phyloP scores from a whole-genome alignment of 2,797 vertebrate genomes.

The Cuculus canorus region DNA sequence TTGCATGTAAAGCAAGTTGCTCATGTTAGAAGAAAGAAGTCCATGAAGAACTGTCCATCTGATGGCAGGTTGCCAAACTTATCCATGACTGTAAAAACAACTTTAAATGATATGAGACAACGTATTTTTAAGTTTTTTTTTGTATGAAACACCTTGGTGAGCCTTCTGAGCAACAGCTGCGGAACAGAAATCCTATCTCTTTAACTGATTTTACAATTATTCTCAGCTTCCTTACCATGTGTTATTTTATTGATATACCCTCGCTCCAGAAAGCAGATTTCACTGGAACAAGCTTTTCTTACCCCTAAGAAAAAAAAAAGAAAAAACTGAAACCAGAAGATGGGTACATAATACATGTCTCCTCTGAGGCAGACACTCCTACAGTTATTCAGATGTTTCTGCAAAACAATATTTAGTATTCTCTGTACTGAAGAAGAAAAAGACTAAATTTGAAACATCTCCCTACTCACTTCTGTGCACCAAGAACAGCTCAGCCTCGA shows the following conservation, averaged over 20 bases:
- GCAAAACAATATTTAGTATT: constrained; percentile 60
- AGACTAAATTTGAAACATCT: constrained; percentile 23
- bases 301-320: constrained; percentile 6
- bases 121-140: constrained; percentile 1
- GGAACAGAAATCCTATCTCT: constrained; percentile 19
- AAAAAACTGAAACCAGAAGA: constrained; percentile 22
- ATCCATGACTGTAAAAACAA: neutral
- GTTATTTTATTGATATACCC: constrained; percentile 54
- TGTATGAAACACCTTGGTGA: neutral
- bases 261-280: constrained; percentile 34
- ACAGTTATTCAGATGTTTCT: constrained; percentile 46
- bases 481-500: neutral
- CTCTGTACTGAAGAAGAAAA: constrained; percentile 41
- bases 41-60: neutral
- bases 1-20: neutral
- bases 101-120: neutral
- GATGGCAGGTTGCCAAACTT: neutral
- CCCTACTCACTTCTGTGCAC: neutral
- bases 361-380: constrained; percentile 33
- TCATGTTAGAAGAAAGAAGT: constrained; percentile 18
- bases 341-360: constrained; percentile 54
- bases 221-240: neutral
- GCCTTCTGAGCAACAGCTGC: neutral
- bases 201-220: constrained; percentile 33
- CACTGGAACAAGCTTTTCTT: constrained; percentile 6